phyloP scores from a whole-genome alignment of 2,113 vertebrate genomes.

The Sebastes schlegelii region DNA sequence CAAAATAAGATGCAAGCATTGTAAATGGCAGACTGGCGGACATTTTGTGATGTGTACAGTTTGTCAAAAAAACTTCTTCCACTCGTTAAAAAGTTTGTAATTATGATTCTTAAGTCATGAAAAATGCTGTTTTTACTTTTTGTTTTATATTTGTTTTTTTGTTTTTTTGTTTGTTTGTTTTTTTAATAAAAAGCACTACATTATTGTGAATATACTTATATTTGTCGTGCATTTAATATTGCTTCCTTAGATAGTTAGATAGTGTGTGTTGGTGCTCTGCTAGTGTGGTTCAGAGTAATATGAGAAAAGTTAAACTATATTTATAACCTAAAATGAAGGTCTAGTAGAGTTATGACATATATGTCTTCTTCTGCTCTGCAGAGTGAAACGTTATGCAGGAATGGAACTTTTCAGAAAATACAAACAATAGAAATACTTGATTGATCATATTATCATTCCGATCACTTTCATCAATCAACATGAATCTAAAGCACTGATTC shows the following conservation, averaged over 20 bases:
- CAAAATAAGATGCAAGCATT: conserved; percentile 89
- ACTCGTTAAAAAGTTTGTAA: conserved; percentile 89
- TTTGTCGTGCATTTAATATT: conserved; percentile 4
- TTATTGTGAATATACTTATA: conserved; percentile 80
- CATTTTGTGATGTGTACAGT: conserved; percentile 89
- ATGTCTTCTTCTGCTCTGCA: no score
- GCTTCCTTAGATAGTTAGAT: neutral
- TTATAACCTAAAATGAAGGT: neutral
- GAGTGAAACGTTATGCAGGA: neutral
- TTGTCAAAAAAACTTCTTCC: conserved; percentile 85
- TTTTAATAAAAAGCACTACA: conserved; percentile 89
- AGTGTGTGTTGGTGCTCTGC: no score
- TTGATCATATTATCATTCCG: no score
- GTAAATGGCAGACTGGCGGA: conserved; percentile 87
- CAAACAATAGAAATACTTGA: no score
- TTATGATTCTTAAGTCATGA: conserved; percentile 88
- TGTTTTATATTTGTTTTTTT: conserved; percentile 86
- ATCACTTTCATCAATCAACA: neutral
- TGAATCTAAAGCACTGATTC: neutral
- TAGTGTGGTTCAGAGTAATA: neutral
- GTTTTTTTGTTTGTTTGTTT: conserved; percentile 79
- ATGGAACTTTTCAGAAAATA: neutral
- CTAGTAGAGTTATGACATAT: neutral
- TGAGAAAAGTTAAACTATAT: neutral
- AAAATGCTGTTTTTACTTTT: conserved; percentile 89